phyloP scores from a whole-genome alignment of 2,797 vertebrate genomes.

The Poeciliopsis paucimaculata region DNA sequence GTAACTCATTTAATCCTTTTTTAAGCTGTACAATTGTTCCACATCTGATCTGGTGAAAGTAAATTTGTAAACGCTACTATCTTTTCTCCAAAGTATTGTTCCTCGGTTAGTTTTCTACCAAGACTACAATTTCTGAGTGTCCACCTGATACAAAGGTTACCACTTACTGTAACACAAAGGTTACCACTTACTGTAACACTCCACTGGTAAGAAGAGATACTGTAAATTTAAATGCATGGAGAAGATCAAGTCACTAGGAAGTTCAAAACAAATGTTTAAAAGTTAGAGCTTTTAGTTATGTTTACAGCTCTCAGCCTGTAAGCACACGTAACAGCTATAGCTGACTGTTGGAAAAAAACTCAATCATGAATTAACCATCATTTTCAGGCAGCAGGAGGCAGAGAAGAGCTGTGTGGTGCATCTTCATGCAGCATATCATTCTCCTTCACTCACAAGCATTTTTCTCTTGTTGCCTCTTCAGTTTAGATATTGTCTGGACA shows the following conservation, averaged over 20 bases:
- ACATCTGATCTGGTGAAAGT: background rate
- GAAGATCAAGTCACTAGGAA: background rate
- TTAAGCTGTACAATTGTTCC: background rate
- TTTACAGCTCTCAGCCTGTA: constrained; percentile 22
- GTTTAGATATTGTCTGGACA: background rate
- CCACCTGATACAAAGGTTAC: constrained; percentile 58
- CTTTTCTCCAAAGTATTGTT: constrained; percentile 79
- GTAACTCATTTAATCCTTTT: constrained; percentile 22
- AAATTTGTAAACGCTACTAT: background rate
- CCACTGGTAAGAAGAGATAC: constrained; percentile 53
- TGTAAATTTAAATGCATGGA: background rate
- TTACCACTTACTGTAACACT: constrained; percentile 55
- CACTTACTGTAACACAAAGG: constrained; percentile 60
- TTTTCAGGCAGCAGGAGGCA: constrained; percentile 49
- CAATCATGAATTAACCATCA: too few relatives aligned
- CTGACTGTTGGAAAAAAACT: background rate
- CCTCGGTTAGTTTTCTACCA: constrained; percentile 86
- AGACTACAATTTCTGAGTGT: constrained; percentile 84
- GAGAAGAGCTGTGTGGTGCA: background rate
- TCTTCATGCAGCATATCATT: background rate
- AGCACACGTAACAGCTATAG: background rate
- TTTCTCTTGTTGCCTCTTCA: background rate
- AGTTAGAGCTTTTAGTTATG: too few relatives aligned
- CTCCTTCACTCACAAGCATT: background rate
- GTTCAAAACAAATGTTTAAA: background rate